Percentiles rank a stretch among this genome's conserved stretches.
phyloP scores from a whole-genome alignment of 2,797 vertebrate genomes.

The Cynopterus sphinx region DNA sequence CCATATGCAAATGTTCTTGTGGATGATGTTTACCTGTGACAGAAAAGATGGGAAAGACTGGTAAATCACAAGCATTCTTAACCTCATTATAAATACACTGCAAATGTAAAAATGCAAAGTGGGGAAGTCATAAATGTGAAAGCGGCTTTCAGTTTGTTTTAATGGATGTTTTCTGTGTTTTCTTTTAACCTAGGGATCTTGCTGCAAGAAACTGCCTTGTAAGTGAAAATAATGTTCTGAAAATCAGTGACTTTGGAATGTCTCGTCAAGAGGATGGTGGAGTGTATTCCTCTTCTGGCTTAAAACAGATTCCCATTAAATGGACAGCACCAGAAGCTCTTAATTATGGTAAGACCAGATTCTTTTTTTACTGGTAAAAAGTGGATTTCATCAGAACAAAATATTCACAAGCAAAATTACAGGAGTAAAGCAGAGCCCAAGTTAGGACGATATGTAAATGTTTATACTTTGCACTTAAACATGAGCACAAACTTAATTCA shows the following conservation, averaged over 20 bases:
- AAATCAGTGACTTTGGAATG: conserved; percentile 99
- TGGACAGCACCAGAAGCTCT: conserved; percentile 99
- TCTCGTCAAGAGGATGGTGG: conserved; percentile 98
- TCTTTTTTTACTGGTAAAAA: neutral
- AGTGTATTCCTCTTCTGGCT: conserved; percentile 96
- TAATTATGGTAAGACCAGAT: conserved; percentile 91
- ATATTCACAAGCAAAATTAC: neutral
- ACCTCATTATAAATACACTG: conserved; percentile 59
- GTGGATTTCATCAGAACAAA: neutral
- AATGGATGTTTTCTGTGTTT: conserved; percentile 72
- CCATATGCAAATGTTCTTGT: neutral
- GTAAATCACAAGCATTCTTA: conserved; percentile 41
- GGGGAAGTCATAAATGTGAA: conserved; percentile 51
- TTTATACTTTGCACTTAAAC: neutral
- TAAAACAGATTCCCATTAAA: conserved; percentile 99
- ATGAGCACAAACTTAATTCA: neutral
- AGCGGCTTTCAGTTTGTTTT: conserved; percentile 61
- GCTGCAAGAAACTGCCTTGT: conserved; percentile 98
- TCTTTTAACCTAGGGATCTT: conserved; percentile 90
- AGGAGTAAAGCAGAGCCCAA: neutral
- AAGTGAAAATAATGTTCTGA: conserved; percentile 92
- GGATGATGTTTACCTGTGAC: conserved; percentile 54
- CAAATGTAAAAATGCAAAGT: conserved; percentile 53
- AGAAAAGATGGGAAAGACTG: conserved; percentile 38
- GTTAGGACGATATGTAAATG: neutral